phyloP scores from a whole-genome alignment of 2,888 invertebrate species.

The Reticulitermes lucifugus region DNA sequence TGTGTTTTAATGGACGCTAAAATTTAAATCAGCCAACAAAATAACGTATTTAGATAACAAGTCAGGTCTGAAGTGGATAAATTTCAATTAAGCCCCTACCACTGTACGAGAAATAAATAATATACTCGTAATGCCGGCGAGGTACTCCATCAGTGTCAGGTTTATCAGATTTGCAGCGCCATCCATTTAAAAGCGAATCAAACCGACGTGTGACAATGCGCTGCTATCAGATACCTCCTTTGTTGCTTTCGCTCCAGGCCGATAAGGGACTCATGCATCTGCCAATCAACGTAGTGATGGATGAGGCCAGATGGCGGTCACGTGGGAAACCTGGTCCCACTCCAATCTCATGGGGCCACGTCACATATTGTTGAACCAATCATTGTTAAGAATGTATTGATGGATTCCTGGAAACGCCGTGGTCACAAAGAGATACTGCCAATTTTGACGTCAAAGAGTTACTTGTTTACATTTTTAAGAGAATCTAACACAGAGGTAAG shows the following conservation, averaged over 20 bases:
- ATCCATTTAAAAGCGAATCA: constrained; percentile 1
- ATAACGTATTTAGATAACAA: too few relatives aligned
- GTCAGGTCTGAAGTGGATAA: too few relatives aligned
- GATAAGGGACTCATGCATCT: constrained; percentile 30
- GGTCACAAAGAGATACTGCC: background rate
- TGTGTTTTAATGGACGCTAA: too few relatives aligned
- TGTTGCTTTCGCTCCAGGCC: constrained; percentile 26
- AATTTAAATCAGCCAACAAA: too few relatives aligned
- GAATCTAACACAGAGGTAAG: too few relatives aligned
- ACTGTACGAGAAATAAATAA: too few relatives aligned
- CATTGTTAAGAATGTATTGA: constrained; percentile 26
- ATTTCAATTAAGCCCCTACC: too few relatives aligned
- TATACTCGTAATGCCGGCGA: background rate
- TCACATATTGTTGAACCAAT: constrained; percentile 37
- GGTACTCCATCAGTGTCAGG: background rate
- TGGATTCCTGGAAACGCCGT: background rate
- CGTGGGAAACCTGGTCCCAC: constrained; percentile 32
- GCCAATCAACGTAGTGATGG: constrained; percentile 48
- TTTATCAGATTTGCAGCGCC: background rate
- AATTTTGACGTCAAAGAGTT: background rate
- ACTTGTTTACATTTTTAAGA: too few relatives aligned
- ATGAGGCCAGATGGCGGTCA: constrained; percentile 44
- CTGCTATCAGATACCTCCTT: constrained; percentile 21
- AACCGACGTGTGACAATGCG: constrained; percentile 9
- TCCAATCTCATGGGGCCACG: background rate